phyloP scores from a whole-genome alignment of 2,888 invertebrate genomes.

The Arge pagana region DNA sequence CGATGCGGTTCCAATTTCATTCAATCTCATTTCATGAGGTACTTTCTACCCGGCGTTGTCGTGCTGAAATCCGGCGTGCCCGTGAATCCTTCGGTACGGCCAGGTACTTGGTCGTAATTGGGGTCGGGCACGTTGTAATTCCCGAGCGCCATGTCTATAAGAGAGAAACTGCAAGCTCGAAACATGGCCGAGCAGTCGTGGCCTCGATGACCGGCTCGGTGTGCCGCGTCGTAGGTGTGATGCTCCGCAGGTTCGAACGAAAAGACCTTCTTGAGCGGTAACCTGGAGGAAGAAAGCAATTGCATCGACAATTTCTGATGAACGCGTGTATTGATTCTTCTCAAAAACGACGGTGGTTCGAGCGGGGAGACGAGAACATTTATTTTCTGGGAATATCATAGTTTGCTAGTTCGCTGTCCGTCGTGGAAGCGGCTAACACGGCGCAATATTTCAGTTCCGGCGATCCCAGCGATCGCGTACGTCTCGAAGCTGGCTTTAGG shows the following conservation, averaged over 20 bases:
- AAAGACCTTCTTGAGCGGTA: conserved; percentile 69
- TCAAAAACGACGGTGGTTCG: too few relatives aligned
- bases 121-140: conserved; percentile 43
- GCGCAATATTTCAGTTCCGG: conserved; percentile 16
- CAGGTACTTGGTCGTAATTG: conserved; percentile 24
- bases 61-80: conserved; percentile 2
- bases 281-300: conserved; percentile 58
- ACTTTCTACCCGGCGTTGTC: conserved; percentile 6
- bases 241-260: conserved; percentile 69
- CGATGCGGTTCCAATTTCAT: neutral
- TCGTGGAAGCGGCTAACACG: conserved; percentile 11
- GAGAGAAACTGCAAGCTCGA: conserved; percentile 70
- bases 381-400: neutral
- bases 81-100: neutral
- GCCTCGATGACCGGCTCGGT: conserved; percentile 59
- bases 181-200: conserved; percentile 63
- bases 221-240: conserved; percentile 70
- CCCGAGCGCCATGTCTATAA: conserved; percentile 74
- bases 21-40: conserved; percentile 17
- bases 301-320: conserved; percentile 3
- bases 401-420: too few relatives aligned
- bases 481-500: neutral
- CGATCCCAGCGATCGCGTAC: conserved; percentile 10
- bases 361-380: too few relatives aligned
- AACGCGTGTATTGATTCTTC: too few relatives aligned